These are phyloP conservation scores for Synaphobranchus kaupii DNA, from an alignment of 2,797 vertebrate genomes.

Conservation along the genomic window DNA sequence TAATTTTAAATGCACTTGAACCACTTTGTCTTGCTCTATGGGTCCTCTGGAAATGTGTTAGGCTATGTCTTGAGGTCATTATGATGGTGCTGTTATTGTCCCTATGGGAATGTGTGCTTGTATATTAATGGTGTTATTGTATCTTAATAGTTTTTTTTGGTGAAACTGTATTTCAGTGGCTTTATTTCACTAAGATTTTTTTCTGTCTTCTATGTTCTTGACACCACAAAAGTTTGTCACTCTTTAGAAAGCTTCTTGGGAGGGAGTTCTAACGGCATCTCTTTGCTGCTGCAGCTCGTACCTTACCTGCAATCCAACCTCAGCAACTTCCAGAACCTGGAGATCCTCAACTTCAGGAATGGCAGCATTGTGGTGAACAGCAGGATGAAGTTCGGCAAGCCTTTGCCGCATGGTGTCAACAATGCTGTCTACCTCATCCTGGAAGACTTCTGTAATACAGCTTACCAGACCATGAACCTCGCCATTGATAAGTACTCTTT, in stretches of 20 bases:
- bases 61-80: too few species aligned
- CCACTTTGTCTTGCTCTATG: too few species aligned
- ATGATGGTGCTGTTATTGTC: too few species aligned
- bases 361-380: constrained; percentile 97
- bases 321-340: constrained; percentile 90
- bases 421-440: constrained; percentile 87
- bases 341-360: constrained; percentile 96
- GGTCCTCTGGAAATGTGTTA: too few species aligned
- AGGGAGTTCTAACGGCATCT: neutral
- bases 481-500: constrained; percentile 92
- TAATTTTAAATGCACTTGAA: too few species aligned
- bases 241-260: neutral
- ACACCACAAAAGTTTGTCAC: constrained; percentile 31
- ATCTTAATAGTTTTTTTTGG: too few species aligned
- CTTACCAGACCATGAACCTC: constrained; percentile 93
- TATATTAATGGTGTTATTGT: too few species aligned
- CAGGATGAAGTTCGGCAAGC: constrained; percentile 87
- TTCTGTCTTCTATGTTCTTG: constrained; percentile 50
- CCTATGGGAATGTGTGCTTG: too few species aligned
- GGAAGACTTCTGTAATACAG: constrained; percentile 91
- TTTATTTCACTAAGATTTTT: too few species aligned
- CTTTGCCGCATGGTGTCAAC: constrained; percentile 81
- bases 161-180: too few species aligned
- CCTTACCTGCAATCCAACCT: constrained; percentile 96
- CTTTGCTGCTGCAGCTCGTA: constrained; percentile 77